Evolutionary conservation across 2,888 invertebrate genomes (phyloP).

Genomic region (Zootermopsis nevadensis): DNA sequence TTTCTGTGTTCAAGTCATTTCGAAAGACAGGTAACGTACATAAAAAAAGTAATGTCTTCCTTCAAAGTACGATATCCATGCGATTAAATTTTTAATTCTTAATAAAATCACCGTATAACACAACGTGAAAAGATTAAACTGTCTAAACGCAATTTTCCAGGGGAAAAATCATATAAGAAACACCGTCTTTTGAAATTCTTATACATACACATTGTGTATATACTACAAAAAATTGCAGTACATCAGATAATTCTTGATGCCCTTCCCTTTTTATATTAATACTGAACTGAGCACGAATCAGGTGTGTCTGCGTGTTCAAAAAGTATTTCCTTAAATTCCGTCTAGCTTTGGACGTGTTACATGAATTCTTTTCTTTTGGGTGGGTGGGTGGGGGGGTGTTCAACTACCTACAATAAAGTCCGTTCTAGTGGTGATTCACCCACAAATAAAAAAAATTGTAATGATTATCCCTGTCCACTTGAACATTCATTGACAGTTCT

Average conservation of each 20-base stretch:
- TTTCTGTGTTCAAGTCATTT: neutral
- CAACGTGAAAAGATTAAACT: neutral
- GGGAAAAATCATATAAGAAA: conserved; percentile 48
- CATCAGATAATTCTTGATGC: conserved; percentile 18
- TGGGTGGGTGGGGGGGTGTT: neutral
- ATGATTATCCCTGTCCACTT: conserved; percentile 50
- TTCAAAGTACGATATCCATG: neutral
- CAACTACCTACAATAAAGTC: conserved; percentile 48
- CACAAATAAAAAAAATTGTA: conserved; percentile 52
- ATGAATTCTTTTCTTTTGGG: conserved; percentile 46
- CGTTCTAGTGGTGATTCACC: conserved; percentile 50
- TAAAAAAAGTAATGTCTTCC: neutral
- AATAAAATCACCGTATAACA: neutral
- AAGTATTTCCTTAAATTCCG: conserved; percentile 47
- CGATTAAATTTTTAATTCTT: neutral
- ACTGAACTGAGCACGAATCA: conserved; percentile 54
- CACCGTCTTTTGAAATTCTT: conserved; percentile 44
- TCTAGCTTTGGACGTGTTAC: conserved; percentile 52
- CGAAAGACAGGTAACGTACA: neutral
- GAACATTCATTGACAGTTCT: conserved; percentile 49
- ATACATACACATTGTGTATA: conserved; percentile 53
- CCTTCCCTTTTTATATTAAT: conserved; percentile 31
- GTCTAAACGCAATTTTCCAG: conserved; percentile 6
- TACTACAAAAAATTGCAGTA: conserved; percentile 52
- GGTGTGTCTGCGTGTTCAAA: conserved; percentile 52